Conservation (phyloP, 2,888 invertebrate species). For the Ectropis crepuscularia region DNA sequence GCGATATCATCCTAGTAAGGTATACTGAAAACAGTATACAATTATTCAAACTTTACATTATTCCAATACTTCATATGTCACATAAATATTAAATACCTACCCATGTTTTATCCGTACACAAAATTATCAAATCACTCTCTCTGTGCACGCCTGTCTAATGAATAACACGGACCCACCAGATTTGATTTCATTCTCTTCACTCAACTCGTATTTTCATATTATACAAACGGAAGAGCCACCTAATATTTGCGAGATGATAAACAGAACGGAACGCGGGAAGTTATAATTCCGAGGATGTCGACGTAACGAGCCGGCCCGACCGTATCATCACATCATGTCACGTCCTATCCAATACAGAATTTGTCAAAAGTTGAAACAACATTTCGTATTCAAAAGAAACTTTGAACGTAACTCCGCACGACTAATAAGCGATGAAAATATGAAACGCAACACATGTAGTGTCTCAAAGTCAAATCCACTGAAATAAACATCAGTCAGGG, state of each 20-base stretch:
- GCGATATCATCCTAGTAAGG: too few relatives aligned
- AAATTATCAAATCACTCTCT: neutral
- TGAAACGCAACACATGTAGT: constrained; percentile 28
- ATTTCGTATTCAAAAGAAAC: constrained; percentile 35
- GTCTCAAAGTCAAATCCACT: constrained; percentile 46
- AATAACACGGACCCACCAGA: constrained; percentile 44
- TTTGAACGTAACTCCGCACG: constrained; percentile 26
- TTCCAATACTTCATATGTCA: too few relatives aligned
- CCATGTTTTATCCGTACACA: neutral
- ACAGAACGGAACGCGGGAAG: constrained; percentile 67
- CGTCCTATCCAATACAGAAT: constrained; percentile 52
- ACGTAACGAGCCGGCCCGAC: constrained; percentile 47
- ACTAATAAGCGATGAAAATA: constrained; percentile 36
- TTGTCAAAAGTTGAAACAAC: constrained; percentile 59
- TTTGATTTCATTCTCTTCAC: constrained; percentile 70
- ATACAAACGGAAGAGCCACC: constrained; percentile 66
- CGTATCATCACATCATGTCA: constrained; percentile 55
- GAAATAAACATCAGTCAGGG: constrained; percentile 46
- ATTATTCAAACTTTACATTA: too few relatives aligned
- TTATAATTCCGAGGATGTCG: constrained; percentile 54
- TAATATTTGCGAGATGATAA: constrained; percentile 75
- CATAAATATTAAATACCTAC: too few relatives aligned
- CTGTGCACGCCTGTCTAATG: constrained; percentile 47
- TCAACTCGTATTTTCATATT: constrained; percentile 67
- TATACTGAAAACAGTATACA: too few relatives aligned